These are phyloP conservation scores for Enteromius anoplus DNA, from an alignment of 2,797 vertebrate species.

Conservation along the genomic window DNA sequence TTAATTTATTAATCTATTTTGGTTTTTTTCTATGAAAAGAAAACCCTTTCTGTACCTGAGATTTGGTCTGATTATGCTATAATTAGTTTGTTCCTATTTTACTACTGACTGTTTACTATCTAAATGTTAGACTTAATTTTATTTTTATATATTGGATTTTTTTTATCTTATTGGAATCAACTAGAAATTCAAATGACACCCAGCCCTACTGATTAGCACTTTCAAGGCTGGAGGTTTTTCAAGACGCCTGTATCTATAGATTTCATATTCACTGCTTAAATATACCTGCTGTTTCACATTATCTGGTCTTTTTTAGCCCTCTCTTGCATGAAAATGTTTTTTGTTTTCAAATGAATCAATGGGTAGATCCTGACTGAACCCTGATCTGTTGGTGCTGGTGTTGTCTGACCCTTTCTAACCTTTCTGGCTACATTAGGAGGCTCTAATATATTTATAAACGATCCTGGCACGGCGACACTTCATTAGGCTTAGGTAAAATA, in stretches of 20 bases:
- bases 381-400: not conserved
- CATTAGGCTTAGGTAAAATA: constrained; percentile 73
- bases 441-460: constrained; percentile 69
- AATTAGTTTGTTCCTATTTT: too few relatives aligned
- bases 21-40: too few relatives aligned
- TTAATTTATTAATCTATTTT: too few relatives aligned
- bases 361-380: not conserved
- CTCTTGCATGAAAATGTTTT: not conserved
- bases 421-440: constrained; percentile 61
- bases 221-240: not conserved
- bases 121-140: too few relatives aligned
- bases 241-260: not conserved
- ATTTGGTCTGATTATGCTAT: too few relatives aligned
- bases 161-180: too few relatives aligned
- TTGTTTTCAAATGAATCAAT: constrained; percentile 4
- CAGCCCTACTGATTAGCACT: not conserved
- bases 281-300: not conserved
- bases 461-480: constrained; percentile 71
- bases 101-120: too few relatives aligned
- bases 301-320: not conserved
- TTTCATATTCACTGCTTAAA: constrained; percentile 1
- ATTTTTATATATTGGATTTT: too few relatives aligned
- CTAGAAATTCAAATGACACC: too few relatives aligned
- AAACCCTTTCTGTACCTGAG: too few relatives aligned
- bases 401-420: constrained; percentile 21